phyloP scores from a whole-genome alignment of 2,888 invertebrate species.

The Scaptomyza reducta region DNA sequence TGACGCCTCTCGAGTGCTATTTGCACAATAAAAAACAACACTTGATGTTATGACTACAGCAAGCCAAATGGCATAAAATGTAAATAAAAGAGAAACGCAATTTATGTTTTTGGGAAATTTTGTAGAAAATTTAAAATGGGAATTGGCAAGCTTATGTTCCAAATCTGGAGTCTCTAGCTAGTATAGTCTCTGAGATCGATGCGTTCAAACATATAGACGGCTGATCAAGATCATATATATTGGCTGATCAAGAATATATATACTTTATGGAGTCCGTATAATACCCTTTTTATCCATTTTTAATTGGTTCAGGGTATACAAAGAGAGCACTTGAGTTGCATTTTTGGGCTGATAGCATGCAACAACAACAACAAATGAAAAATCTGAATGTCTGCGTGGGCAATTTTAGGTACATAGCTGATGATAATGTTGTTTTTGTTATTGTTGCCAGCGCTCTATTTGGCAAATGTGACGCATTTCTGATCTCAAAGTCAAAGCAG shows the following conservation, averaged over 20 bases:
- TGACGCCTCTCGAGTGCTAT: constrained; percentile 29
- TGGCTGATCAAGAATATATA: no score
- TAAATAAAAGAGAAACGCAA: background rate
- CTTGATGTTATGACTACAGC: constrained; percentile 9
- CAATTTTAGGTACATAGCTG: no score
- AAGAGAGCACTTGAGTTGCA: constrained; percentile 60
- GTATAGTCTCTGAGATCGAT: no score
- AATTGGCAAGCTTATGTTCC: no score
- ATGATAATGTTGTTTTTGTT: constrained; percentile 21
- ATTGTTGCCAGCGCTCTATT: constrained; percentile 36
- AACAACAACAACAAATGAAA: constrained; percentile 19
- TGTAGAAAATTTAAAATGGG: no score
- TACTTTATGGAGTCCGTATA: no score
- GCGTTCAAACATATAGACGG: no score
- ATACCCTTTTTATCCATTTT: no score
- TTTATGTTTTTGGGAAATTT: no score
- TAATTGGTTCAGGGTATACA: no score
- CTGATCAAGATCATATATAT: no score
- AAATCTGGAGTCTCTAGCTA: no score
- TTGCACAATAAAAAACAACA: constrained; percentile 28
- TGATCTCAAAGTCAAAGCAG: constrained; percentile 74
- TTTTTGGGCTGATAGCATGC: constrained; percentile 31
- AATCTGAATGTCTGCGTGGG: constrained; percentile 53
- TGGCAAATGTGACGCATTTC: constrained; percentile 69
- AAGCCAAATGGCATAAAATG: constrained; percentile 12